phyloP scores from a whole-genome alignment of 2,113 vertebrate genomes.

The Triplophysa rosa region DNA sequence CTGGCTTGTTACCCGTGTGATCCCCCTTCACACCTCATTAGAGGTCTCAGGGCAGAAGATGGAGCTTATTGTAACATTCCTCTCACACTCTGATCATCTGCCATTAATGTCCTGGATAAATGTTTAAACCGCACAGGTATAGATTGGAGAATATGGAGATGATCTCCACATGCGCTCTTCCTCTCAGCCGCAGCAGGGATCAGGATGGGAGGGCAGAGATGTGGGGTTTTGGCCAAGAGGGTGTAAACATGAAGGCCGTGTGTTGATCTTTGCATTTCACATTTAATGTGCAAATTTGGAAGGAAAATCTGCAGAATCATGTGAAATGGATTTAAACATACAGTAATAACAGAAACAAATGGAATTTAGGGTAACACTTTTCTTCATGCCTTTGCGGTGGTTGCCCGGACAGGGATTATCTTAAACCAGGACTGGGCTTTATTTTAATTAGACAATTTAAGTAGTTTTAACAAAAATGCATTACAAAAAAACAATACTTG shows the following conservation, averaged over 20 bases:
- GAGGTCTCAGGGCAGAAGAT: neutral
- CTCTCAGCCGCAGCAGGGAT: neutral
- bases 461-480: too few relatives aligned
- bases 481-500: too few relatives aligned
- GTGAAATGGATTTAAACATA: too few relatives aligned
- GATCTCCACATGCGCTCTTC: constrained; percentile 30
- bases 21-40: neutral
- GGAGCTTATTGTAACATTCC: neutral
- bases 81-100: constrained; percentile 20
- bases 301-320: too few relatives aligned
- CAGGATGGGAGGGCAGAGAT: neutral
- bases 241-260: constrained; percentile 35
- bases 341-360: too few relatives aligned
- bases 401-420: too few relatives aligned
- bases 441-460: too few relatives aligned
- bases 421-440: too few relatives aligned
- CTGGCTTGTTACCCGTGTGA: neutral
- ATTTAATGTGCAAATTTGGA: constrained; percentile 50
- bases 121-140: constrained; percentile 60
- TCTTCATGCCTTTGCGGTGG: too few relatives aligned
- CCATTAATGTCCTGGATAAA: constrained; percentile 54
- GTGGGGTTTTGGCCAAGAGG: neutral
- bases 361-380: too few relatives aligned
- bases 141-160: constrained; percentile 45
- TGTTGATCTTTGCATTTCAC: constrained; percentile 60